A percentile compares a stretch with the other conserved stretches of the same genome.
Conservation (phyloP, 2,797 vertebrate genomes). For the Gymnodraco acuticeps region DNA sequence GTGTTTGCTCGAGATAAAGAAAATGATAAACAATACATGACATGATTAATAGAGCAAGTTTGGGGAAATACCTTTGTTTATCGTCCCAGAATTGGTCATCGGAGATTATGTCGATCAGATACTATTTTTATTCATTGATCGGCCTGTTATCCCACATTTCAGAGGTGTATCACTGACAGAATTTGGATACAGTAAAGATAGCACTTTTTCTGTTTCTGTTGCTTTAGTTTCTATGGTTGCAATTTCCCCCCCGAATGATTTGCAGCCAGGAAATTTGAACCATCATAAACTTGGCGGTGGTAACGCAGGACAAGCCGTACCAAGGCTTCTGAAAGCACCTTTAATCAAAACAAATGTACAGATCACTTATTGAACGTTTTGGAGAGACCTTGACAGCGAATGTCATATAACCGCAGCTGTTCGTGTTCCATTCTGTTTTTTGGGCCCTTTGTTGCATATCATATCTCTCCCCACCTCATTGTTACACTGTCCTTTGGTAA, state of each 20-base stretch:
- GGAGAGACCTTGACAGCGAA: no score
- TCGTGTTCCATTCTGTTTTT: no score
- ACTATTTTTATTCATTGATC: not conserved
- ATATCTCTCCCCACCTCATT: not conserved
- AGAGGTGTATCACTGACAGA: not conserved
- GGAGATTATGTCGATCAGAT: not conserved
- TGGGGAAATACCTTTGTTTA: not conserved
- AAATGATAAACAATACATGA: not conserved
- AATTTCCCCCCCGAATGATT: not conserved
- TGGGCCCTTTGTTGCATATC: not conserved
- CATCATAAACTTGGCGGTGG: not conserved
- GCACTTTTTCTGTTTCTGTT: no score
- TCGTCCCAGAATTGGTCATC: not conserved
- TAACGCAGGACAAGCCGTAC: not conserved
- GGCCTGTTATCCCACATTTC: not conserved
- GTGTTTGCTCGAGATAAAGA: not conserved
- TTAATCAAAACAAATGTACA: constrained; percentile 2
- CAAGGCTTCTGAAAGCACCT: not conserved
- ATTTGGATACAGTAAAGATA: not conserved
- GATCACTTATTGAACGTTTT: not conserved
- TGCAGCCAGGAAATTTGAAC: not conserved
- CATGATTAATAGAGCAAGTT: not conserved
- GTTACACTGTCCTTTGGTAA: no score
- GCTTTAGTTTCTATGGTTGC: not conserved
- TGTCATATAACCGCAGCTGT: no score